These are phyloP conservation scores for Emydoidea blandingii DNA, from an alignment of 2,797 vertebrate species.

Conservation along the genomic window DNA sequence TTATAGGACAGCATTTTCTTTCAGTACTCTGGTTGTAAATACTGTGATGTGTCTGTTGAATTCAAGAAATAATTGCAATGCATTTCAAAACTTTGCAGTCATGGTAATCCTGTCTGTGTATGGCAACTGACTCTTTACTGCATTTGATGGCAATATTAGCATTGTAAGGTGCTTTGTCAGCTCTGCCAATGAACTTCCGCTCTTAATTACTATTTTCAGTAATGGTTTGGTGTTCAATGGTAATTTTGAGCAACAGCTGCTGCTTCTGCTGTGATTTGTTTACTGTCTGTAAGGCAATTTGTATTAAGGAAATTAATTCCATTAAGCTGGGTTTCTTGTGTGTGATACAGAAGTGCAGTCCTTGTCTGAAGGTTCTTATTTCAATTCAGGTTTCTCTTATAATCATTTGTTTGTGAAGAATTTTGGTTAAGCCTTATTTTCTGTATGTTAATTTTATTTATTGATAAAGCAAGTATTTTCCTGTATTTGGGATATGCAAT, in stretches of 20 bases:
- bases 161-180: conserved; percentile 48
- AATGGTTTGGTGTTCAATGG: conserved; percentile 27
- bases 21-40: not conserved
- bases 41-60: not conserved
- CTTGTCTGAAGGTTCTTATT: conserved; percentile 38
- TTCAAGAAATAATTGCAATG: not conserved
- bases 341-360: conserved; percentile 27
- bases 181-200: conserved; percentile 45
- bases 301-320: conserved; percentile 58
- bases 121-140: conserved; percentile 7
- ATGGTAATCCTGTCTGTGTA: conserved; percentile 1
- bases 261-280: conserved; percentile 67
- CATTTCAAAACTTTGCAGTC: not conserved
- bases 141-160: conserved; percentile 42
- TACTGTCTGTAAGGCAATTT: conserved; percentile 65
- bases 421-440: not conserved
- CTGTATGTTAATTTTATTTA: conserved; percentile 29
- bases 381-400: not conserved
- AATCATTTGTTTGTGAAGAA: conserved; percentile 51
- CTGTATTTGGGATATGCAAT: not conserved
- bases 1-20: not conserved
- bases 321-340: conserved; percentile 45
- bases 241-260: conserved; percentile 71
- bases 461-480: not conserved
- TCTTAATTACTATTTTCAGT: conserved; percentile 70